Percentiles rank a stretch among this genome's conserved stretches.
Conservation (phyloP, 1,140 invertebrate species). For the Thaumatotibia leucotreta region DNA sequence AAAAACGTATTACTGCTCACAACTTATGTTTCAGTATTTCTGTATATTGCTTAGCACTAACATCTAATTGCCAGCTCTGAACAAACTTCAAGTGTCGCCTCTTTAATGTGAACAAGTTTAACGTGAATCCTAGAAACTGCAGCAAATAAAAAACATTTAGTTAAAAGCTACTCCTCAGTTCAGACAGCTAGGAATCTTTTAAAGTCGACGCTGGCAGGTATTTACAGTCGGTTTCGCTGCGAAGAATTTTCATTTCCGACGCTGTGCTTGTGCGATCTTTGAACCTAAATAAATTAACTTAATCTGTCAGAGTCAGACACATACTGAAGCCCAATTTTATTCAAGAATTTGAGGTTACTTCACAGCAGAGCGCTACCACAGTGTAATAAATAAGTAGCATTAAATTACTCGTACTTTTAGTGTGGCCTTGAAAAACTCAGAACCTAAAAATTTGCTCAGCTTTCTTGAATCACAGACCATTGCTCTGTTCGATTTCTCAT, state of each 20-base stretch:
- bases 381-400: no score
- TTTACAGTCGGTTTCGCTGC: slow-evolving; percentile 3
- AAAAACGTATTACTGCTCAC: no score
- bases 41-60: not conserved
- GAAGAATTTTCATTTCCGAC: slow-evolving; percentile 6
- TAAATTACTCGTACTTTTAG: no score
- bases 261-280: not conserved
- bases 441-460: no score
- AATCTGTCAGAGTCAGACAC: not conserved
- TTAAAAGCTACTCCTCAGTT: slow-evolving; percentile 4
- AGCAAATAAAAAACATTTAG: slow-evolving; percentile 9
- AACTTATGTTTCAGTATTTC: no score
- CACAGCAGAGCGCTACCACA: no score
- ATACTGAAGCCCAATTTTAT: no score
- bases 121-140: not conserved
- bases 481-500: no score
- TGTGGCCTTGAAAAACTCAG: no score
- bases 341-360: no score
- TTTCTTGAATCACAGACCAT: no score
- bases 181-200: slow-evolving; percentile 11
- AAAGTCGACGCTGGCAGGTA: not conserved
- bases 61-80: not conserved
- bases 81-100: not conserved
- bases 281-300: not conserved
- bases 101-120: not conserved